These are phyloP conservation scores for Phoxinus phoxinus DNA, from an alignment of 2,113 vertebrate species.

Conservation along the genomic window DNA sequence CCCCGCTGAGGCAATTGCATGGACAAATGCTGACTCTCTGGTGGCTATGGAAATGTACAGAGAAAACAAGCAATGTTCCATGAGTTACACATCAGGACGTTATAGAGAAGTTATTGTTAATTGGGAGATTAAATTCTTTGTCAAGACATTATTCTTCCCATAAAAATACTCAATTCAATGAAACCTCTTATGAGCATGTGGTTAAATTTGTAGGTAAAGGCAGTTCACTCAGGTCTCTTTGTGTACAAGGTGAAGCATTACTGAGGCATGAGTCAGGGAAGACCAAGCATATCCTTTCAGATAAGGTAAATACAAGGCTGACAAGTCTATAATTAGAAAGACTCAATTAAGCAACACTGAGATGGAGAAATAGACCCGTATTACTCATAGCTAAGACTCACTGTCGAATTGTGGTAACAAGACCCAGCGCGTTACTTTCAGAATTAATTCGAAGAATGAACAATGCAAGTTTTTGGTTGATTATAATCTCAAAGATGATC, in stretches of 20 bases:
- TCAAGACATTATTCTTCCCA: background rate
- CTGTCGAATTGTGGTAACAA: slow-evolving; percentile 37
- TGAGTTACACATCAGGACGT: background rate
- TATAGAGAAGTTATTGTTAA: too few relatives aligned
- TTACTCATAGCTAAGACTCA: slow-evolving; percentile 41
- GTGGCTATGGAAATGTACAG: slow-evolving; percentile 81
- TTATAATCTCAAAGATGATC: slow-evolving; percentile 7
- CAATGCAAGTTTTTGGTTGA: slow-evolving; percentile 21
- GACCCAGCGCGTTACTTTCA: background rate
- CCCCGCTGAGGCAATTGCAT: slow-evolving; percentile 93
- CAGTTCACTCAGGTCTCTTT: slow-evolving; percentile 2
- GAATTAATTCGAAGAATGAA: slow-evolving; percentile 16
- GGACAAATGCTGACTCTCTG: slow-evolving; percentile 94
- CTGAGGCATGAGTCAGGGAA: slow-evolving; percentile 71
- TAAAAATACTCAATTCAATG: background rate
- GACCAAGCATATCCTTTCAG: slow-evolving; percentile 75
- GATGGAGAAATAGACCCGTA: slow-evolving; percentile 66
- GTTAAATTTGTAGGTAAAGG: background rate
- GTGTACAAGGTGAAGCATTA: slow-evolving; percentile 21
- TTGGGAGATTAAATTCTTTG: background rate
- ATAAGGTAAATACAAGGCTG: slow-evolving; percentile 72
- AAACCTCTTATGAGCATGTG: background rate
- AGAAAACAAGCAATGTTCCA: background rate
- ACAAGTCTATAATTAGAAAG: slow-evolving; percentile 80
- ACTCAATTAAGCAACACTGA: slow-evolving; percentile 77